A percentile compares a stretch with the other conserved stretches of the same genome.
Conservation (phyloP, 2,888 invertebrate genomes). For the Amphipoea oculea region DNA sequence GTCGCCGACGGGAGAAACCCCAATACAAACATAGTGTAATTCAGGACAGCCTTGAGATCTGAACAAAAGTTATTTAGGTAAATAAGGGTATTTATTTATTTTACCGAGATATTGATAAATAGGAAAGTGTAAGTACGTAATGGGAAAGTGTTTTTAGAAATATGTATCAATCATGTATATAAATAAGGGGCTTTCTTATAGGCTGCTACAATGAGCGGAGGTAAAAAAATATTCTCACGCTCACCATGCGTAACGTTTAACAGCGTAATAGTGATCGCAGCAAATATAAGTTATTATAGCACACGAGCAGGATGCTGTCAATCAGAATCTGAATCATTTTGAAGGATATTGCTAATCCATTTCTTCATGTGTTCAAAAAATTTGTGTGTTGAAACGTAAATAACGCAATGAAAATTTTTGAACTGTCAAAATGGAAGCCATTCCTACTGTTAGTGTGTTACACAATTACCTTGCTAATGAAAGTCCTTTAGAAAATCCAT, state of each 20-base stretch:
- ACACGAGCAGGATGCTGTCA: background rate
- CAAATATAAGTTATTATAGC: background rate
- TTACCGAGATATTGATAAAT: slow-evolving; percentile 33
- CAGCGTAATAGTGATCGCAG: slow-evolving; percentile 5
- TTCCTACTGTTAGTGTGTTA: background rate
- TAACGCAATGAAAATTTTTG: background rate
- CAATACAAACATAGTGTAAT: slow-evolving; percentile 55
- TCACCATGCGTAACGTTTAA: slow-evolving; percentile 27
- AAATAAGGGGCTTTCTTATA: slow-evolving; percentile 1
- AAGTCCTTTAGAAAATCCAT: background rate
- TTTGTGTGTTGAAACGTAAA: background rate
- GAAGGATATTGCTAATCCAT: background rate
- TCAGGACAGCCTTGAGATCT: slow-evolving; percentile 41
- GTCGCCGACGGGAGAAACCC: slow-evolving; percentile 54
- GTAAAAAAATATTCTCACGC: slow-evolving; percentile 32
- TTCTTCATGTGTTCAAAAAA: background rate
- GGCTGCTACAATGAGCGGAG: background rate
- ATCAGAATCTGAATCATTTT: background rate
- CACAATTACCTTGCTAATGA: background rate
- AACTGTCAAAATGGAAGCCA: background rate
- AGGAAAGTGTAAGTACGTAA: slow-evolving; percentile 35
- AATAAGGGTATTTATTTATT: slow-evolving; percentile 38
- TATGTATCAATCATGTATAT: background rate
- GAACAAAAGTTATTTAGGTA: slow-evolving; percentile 45
- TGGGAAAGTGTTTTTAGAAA: slow-evolving; percentile 24